A percentile compares a stretch with the other conserved stretches of the same genome.
Conservation (phyloP, 2,113 vertebrate genomes). For the western clawed frog (Xenopus tropicalis) region DNA sequence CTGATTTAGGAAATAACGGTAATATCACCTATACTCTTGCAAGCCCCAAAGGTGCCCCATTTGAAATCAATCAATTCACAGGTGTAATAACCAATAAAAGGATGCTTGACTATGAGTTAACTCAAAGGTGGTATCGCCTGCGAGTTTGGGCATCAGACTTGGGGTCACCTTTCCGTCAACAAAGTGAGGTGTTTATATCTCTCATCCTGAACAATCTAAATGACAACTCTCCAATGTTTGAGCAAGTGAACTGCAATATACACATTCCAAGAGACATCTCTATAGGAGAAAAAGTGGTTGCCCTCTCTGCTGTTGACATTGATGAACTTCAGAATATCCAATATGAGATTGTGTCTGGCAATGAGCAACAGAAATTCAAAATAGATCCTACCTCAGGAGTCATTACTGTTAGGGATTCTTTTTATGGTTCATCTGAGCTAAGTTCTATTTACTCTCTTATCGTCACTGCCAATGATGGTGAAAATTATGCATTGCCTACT, state of each 20-base stretch:
- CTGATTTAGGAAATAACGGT: constrained; percentile 79
- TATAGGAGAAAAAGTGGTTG: constrained; percentile 65
- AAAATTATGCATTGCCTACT: constrained; percentile 73
- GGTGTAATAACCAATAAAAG: constrained; percentile 81
- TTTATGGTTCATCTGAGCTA: constrained; percentile 53
- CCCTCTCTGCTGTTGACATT: constrained; percentile 83
- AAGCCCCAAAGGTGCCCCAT: constrained; percentile 70
- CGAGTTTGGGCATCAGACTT: constrained; percentile 89
- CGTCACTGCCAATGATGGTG: constrained; percentile 83
- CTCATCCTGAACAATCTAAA: constrained; percentile 88
- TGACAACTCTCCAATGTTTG: constrained; percentile 88
- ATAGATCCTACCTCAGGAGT: constrained; percentile 76
- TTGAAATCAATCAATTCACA: constrained; percentile 81
- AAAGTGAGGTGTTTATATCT: constrained; percentile 79
- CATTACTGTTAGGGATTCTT: constrained; percentile 71
- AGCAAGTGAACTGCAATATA: constrained; percentile 82
- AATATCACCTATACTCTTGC: constrained; percentile 81
- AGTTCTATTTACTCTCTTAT: constrained; percentile 68
- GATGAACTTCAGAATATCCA: constrained; percentile 88
- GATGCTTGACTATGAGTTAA: constrained; percentile 88
- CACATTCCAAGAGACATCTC: constrained; percentile 73
- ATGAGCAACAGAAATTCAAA: constrained; percentile 77
- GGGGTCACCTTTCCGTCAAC: constrained; percentile 82
- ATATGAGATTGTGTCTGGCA: constrained; percentile 82
- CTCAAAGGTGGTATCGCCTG: constrained; percentile 83